Evolutionary conservation across 2,113 vertebrate genomes (phyloP).

Genomic region (Ariopsis seemanni): DNA sequence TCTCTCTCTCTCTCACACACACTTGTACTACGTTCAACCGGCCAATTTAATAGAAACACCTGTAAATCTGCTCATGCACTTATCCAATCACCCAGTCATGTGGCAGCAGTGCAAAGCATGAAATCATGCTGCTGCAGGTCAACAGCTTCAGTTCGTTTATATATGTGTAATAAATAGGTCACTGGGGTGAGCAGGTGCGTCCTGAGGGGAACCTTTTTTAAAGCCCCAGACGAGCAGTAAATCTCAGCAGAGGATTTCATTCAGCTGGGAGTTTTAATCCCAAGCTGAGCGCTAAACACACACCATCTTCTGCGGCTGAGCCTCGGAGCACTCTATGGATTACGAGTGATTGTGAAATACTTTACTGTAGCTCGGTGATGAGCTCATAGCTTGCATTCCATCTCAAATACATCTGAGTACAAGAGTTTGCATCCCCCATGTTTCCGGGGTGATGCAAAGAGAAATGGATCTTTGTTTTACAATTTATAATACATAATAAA

Average conservation of each 20-base stretch:
- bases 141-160: too few relatives aligned
- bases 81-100: not conserved
- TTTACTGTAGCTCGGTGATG: slow-evolving; percentile 10
- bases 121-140: too few relatives aligned
- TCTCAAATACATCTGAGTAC: not conserved
- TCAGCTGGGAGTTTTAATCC: slow-evolving; percentile 32
- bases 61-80: not conserved
- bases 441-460: not conserved
- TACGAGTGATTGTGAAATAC: slow-evolving; percentile 14
- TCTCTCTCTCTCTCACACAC: too few relatives aligned
- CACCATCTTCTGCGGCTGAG: slow-evolving; percentile 21
- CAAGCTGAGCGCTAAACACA: slow-evolving; percentile 2
- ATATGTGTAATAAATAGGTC: slow-evolving; percentile 52
- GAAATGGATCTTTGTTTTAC: not conserved
- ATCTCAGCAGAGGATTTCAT: slow-evolving; percentile 38
- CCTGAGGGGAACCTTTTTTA: not conserved
- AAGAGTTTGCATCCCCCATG: not conserved
- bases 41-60: not conserved
- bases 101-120: not conserved
- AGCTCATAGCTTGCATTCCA: not conserved
- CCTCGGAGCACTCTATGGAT: slow-evolving; percentile 12
- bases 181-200: slow-evolving; percentile 57
- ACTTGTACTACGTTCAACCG: not conserved
- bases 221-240: slow-evolving; percentile 27
- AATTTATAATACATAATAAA: not conserved